Percentiles rank a stretch among this genome's conserved stretches.
Conservation (phyloP, 2,888 invertebrate genomes). For the Cotesia congregata region DNA sequence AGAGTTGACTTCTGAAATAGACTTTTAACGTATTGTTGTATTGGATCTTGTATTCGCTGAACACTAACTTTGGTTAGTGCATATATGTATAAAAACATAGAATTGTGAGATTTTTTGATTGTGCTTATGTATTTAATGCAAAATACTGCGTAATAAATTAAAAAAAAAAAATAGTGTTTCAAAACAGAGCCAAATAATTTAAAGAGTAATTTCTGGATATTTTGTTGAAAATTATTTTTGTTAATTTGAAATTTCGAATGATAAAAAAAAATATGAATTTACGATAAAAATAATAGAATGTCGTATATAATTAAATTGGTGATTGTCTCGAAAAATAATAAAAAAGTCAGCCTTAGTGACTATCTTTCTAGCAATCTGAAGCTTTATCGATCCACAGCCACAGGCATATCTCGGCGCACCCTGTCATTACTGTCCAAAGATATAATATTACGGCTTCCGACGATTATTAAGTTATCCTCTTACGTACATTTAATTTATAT, state of each 20-base stretch:
- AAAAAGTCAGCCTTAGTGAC: slow-evolving; percentile 27
- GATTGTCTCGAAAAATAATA: background rate
- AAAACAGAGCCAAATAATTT: too few relatives aligned
- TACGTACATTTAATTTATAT: slow-evolving; percentile 42
- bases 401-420: slow-evolving; percentile 50
- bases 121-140: background rate
- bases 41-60: background rate
- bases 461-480: slow-evolving; percentile 61
- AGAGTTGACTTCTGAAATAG: slow-evolving; percentile 23
- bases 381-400: slow-evolving; percentile 59
- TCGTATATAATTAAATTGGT: background rate
- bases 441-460: slow-evolving; percentile 61
- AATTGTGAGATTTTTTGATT: background rate
- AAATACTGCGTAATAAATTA: slow-evolving; percentile 27
- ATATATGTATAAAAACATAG: slow-evolving; percentile 1
- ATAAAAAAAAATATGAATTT: background rate
- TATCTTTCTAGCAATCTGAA: slow-evolving; percentile 38
- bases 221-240: too few relatives aligned
- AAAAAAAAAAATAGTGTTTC: background rate
- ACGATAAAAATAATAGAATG: background rate
- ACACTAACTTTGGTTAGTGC: background rate
- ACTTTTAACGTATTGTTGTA: slow-evolving; percentile 7
- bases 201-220: too few relatives aligned
- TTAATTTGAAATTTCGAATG: too few relatives aligned
- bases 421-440: slow-evolving; percentile 62